Conservation (phyloP, 2,113 vertebrate genomes). For the Rhipidura dahli region DNA sequence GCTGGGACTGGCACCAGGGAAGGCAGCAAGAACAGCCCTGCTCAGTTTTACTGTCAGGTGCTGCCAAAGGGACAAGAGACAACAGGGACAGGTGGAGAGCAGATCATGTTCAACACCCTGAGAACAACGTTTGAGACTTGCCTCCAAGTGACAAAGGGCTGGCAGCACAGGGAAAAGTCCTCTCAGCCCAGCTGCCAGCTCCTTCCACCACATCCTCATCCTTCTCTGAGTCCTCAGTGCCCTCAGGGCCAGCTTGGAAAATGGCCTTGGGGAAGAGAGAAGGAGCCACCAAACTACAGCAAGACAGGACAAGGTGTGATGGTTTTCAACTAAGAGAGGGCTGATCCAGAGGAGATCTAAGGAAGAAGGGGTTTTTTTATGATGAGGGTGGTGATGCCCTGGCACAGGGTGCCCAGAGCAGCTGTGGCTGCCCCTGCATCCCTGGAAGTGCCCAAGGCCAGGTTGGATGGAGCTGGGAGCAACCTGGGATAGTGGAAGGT, state of each 20-base stretch:
- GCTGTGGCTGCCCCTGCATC: neutral
- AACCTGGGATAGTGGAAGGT: fast-evolving
- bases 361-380: neutral
- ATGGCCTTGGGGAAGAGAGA: neutral
- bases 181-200: neutral
- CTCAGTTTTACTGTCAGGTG: fast-evolving
- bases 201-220: fast-evolving
- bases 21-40: neutral
- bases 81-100: neutral
- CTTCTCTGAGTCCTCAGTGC: neutral
- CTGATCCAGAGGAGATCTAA: neutral
- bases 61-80: neutral
- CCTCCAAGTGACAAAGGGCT: neutral
- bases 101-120: neutral
- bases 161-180: neutral
- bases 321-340: neutral
- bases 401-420: neutral
- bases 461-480: neutral
- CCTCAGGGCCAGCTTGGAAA: neutral
- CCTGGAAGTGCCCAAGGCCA: neutral
- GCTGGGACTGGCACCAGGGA: neutral
- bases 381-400: fast-evolving
- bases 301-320: neutral
- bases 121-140: neutral
- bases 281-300: neutral